Evolutionary conservation across 2,888 invertebrate species (phyloP).

Genomic region (Ischnura elegans): DNA sequence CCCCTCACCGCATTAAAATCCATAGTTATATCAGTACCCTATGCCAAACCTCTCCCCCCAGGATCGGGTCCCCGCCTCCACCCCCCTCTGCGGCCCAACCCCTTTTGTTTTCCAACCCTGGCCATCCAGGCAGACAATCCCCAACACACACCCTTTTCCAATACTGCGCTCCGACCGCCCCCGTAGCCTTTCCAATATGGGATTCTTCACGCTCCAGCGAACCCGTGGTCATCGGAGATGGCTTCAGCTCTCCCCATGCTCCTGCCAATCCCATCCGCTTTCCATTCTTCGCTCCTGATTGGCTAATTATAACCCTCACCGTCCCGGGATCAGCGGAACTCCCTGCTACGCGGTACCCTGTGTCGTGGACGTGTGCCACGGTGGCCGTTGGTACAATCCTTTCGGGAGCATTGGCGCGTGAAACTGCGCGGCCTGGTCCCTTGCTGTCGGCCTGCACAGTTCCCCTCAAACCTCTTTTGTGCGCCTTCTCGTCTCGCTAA

Average conservation of each 20-base stretch:
- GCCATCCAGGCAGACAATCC: conserved; percentile 25
- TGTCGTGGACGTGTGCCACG: neutral
- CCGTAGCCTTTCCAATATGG: conserved; percentile 25
- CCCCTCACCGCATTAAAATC: neutral
- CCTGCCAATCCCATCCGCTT: neutral
- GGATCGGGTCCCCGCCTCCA: neutral
- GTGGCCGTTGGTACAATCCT: neutral
- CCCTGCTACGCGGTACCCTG: neutral
- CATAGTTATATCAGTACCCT: conserved; percentile 21
- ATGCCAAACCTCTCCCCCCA: neutral
- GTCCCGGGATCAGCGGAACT: neutral
- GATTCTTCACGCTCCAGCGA: conserved; percentile 60
- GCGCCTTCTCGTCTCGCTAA: neutral
- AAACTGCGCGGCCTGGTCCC: neutral
- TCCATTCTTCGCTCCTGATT: conserved; percentile 60
- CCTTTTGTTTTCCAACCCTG: conserved; percentile 1
- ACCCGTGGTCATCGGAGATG: conserved; percentile 54
- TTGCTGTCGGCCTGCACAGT: neutral
- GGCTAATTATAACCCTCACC: conserved; percentile 52
- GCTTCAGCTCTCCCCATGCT: conserved; percentile 33
- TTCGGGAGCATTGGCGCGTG: neutral
- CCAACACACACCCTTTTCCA: neutral
- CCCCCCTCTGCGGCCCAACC: neutral
- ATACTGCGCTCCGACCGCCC: neutral
- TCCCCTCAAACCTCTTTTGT: neutral